Conservation (phyloP, 2,113 vertebrate species). For the Amazona vittata region DNA sequence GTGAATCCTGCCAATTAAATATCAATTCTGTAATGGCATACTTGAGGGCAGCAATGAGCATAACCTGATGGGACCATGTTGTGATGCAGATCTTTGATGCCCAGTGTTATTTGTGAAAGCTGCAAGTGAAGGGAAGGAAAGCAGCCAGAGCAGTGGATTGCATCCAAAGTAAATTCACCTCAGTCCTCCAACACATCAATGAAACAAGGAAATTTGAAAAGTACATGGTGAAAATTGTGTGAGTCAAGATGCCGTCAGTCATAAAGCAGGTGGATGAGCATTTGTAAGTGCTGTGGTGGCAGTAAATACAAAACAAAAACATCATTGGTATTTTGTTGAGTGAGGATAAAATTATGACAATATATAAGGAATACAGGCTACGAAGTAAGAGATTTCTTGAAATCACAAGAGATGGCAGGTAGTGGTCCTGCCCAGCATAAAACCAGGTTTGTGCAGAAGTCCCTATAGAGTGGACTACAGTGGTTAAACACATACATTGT, state of each 20-base stretch:
- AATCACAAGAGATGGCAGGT: background rate
- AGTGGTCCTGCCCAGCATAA: background rate
- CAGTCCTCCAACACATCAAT: background rate
- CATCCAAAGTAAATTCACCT: background rate
- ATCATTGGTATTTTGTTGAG: background rate
- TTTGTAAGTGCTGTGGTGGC: background rate
- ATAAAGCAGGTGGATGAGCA: background rate
- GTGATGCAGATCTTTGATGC: background rate
- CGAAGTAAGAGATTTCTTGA: background rate
- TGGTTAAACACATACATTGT: background rate
- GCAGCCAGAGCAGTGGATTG: background rate
- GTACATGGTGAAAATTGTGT: background rate
- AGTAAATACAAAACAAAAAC: background rate
- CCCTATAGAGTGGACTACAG: background rate
- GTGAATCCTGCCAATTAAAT: background rate
- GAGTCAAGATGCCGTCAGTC: background rate
- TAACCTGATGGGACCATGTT: background rate
- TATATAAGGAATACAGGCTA: background rate
- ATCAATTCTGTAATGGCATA: background rate
- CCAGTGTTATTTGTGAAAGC: background rate
- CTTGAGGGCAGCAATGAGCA: background rate
- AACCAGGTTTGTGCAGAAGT: background rate
- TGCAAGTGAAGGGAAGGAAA: background rate
- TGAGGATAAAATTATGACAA: fast-evolving
- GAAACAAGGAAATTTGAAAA: background rate